Evolutionary conservation across 2,113 vertebrate genomes (phyloP).

Genomic region (Osmerus mordax): DNA sequence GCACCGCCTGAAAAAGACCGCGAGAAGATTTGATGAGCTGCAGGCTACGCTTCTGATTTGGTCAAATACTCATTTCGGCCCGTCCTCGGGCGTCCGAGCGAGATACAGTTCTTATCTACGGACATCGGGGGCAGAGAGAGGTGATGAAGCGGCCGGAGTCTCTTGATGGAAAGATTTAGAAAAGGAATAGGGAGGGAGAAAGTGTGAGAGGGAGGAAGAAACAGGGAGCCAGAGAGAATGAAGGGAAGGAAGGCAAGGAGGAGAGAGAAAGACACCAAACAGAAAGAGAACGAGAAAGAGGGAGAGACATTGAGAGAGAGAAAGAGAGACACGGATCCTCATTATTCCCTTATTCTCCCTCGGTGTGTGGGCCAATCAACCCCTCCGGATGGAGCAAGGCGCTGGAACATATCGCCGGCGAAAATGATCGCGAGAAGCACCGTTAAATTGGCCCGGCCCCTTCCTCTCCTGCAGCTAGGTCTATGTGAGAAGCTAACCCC

Average conservation of each 20-base stretch:
- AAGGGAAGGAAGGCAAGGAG: not conserved
- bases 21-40: too few relatives aligned
- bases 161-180: too few relatives aligned
- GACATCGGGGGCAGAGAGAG: slow-evolving; percentile 20
- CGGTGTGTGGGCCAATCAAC: slow-evolving; percentile 24
- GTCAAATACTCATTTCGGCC: slow-evolving; percentile 35
- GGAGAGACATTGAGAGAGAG: not conserved
- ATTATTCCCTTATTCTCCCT: slow-evolving; percentile 19
- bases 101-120: slow-evolving; percentile 45
- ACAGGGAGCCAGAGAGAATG: not conserved
- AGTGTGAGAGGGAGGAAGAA: too few relatives aligned
- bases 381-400: not conserved
- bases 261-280: not conserved
- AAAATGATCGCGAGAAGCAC: slow-evolving; percentile 15
- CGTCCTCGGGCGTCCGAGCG: slow-evolving; percentile 43
- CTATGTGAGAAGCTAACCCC: slow-evolving; percentile 26
- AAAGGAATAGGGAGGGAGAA: too few relatives aligned
- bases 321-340: not conserved
- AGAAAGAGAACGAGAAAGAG: not conserved
- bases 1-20: too few relatives aligned
- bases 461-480: slow-evolving; percentile 19
- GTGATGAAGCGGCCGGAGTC: slow-evolving; percentile 28
- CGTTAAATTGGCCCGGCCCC: slow-evolving; percentile 1
- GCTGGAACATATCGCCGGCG: not conserved
- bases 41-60: not conserved